Conservation (phyloP, 2,113 vertebrate genomes). For the Stigmatopora argus region DNA sequence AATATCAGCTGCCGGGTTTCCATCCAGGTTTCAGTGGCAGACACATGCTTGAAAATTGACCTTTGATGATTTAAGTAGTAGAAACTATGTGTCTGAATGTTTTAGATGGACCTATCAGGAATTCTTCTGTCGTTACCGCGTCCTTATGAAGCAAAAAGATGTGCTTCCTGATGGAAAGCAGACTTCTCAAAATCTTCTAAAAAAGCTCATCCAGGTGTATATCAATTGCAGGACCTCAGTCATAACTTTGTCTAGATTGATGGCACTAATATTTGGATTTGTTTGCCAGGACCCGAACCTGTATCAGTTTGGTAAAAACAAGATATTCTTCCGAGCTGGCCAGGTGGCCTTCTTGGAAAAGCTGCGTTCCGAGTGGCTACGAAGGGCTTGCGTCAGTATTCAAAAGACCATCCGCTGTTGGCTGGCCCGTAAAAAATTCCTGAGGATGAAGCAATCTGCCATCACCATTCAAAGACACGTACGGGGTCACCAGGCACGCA, state of each 20-base stretch:
- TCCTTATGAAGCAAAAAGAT: slow-evolving; percentile 91
- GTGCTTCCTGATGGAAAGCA: slow-evolving; percentile 82
- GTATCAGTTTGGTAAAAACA: slow-evolving; percentile 94
- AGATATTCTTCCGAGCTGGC: slow-evolving; percentile 97
- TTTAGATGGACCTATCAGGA: slow-evolving; percentile 96
- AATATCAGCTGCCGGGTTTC: slow-evolving; percentile 93
- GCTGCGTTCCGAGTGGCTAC: slow-evolving; percentile 87
- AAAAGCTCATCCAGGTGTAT: slow-evolving; percentile 82
- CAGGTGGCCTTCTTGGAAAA: slow-evolving; percentile 97
- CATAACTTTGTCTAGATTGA: neutral
- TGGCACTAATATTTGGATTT: neutral
- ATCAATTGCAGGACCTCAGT: neutral
- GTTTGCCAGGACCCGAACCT: slow-evolving; percentile 80
- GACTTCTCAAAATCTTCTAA: slow-evolving; percentile 85
- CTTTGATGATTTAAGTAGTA: neutral
- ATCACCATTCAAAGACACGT: slow-evolving; percentile 83
- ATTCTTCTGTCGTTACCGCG: slow-evolving; percentile 91
- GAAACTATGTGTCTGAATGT: neutral
- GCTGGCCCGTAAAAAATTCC: slow-evolving; percentile 84
- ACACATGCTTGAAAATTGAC: slow-evolving; percentile 2
- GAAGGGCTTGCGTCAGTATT: slow-evolving; percentile 85
- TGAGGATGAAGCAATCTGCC: slow-evolving; percentile 81
- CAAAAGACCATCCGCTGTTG: slow-evolving; percentile 95
- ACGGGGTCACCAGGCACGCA: slow-evolving; percentile 85
- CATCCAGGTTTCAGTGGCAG: slow-evolving; percentile 78